Evolutionary conservation across 2,888 invertebrate genomes (phyloP).

Genomic region (Latheticus oryzae): DNA sequence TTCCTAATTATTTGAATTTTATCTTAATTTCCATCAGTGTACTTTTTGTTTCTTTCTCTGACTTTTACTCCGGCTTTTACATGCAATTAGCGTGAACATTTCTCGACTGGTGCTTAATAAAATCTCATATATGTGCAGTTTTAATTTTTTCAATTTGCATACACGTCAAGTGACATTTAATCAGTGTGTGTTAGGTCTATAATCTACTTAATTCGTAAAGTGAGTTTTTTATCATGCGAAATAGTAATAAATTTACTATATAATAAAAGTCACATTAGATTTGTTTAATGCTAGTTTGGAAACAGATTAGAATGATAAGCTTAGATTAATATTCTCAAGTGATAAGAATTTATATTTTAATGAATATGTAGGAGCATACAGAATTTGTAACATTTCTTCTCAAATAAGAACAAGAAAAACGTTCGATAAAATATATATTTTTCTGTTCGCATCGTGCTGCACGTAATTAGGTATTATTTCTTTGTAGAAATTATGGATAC

Average conservation of each 20-base stretch:
- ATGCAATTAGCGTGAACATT: conserved; percentile 34
- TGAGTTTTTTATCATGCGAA: conserved; percentile 48
- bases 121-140: conserved; percentile 47
- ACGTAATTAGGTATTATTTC: no score
- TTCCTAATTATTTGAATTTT: conserved; percentile 36
- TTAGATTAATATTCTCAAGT: no score
- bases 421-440: no score
- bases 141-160: conserved; percentile 50
- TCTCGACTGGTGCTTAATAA: conserved; percentile 36
- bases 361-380: no score
- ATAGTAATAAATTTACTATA: conserved; percentile 39
- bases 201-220: conserved; percentile 31
- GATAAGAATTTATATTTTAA: conserved; percentile 41
- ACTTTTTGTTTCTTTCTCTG: conserved; percentile 32
- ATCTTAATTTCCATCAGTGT: conserved; percentile 30
- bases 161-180: conserved; percentile 51
- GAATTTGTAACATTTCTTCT: no score
- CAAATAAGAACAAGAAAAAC: no score
- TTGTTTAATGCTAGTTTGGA: conserved; percentile 39
- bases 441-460: no score
- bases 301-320: conserved; percentile 47
- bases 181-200: conserved; percentile 46
- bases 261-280: conserved; percentile 38
- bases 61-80: conserved; percentile 31
- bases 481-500: no score